These are phyloP conservation scores for Muschampia plurimacula DNA, from an alignment of 2,888 invertebrate species.

Conservation along the genomic window DNA sequence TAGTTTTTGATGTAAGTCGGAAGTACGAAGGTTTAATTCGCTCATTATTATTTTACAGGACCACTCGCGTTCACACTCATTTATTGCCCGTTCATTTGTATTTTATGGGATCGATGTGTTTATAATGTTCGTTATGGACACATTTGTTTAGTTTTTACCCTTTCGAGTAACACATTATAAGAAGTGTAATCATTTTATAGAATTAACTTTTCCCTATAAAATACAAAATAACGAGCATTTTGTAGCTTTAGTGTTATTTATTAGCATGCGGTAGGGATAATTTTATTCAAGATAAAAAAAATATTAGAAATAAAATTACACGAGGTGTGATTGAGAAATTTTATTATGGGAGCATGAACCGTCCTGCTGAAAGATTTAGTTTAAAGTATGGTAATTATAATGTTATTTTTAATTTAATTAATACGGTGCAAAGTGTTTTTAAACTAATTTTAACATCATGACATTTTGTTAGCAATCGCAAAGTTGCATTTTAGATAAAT, in stretches of 20 bases:
- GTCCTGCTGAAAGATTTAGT: constrained; percentile 56
- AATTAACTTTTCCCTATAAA: constrained; percentile 47
- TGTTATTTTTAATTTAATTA: constrained; percentile 38
- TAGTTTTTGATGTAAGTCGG: neutral
- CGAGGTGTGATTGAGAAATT: constrained; percentile 64
- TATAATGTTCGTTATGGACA: neutral
- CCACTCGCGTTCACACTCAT: constrained; percentile 65
- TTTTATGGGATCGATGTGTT: constrained; percentile 50
- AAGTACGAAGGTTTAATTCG: constrained; percentile 26
- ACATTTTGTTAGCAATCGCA: constrained; percentile 45
- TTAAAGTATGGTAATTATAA: constrained; percentile 38
- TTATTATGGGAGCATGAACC: constrained; percentile 63
- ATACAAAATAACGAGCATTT: constrained; percentile 58
- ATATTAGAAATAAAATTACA: constrained; percentile 55
- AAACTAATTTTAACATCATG: constrained; percentile 48
- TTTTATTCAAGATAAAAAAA: constrained; percentile 58
- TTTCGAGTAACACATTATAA: constrained; percentile 1
- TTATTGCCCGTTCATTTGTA: constrained; percentile 63
- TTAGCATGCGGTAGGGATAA: constrained; percentile 77
- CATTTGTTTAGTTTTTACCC: constrained; percentile 13
- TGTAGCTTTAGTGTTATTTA: constrained; percentile 78
- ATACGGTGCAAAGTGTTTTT: constrained; percentile 43
- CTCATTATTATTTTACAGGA: constrained; percentile 51
- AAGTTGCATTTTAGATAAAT: constrained; percentile 50
- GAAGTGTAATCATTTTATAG: constrained; percentile 37